Evolutionary conservation across 1,140 invertebrate genomes (phyloP), one percentile per base, ranked within the genome.

Genomic region (Drosophila albomicans): DNA sequence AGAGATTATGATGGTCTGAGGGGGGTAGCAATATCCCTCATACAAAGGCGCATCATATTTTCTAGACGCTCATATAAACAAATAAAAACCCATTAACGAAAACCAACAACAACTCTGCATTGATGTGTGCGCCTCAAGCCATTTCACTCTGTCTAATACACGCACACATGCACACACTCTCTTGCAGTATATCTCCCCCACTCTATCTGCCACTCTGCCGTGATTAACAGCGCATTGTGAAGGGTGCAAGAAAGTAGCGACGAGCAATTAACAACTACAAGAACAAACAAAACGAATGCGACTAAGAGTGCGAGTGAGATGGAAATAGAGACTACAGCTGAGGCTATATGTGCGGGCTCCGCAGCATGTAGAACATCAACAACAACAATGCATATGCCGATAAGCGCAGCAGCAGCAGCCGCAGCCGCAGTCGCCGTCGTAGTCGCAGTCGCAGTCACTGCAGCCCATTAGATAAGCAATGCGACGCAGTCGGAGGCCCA

Each of bases 41-140:
- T 81, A 72, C 68, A 45, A 49, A 72, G 63, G 35, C 68, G 77
- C 64, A 78, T 79, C 73, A 69, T 73, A 67, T 71, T 72, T 67
- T 67, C 63, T 66, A 61, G 66, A 63, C 63, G 63, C 64, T 75
- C 72, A 75, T 78, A 87, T 80, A 89, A 88, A 88, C 84, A 88
- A 88, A 88, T 88, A 88, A 89, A 88, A 88, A 88, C 81, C 84
- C 84, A 88, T 88, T 88, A 88, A 88, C 81, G 58, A 81, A 69
- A 86, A 59, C 81, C 82, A 85, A 85, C 82, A 85, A 52, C 32
- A 70, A 61, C 64, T 58, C 58, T 66, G 54, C 78, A 78, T 78
- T 85, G 81, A 84, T 84, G 81, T 77, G 61, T 80, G 77, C 81
- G 51, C 25, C 62, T 52, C 16, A 41, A 28, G 16, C 38, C 13